Evolutionary conservation across 1,140 invertebrate species (phyloP).

Genomic region (Marisa cornuarietis): DNA sequence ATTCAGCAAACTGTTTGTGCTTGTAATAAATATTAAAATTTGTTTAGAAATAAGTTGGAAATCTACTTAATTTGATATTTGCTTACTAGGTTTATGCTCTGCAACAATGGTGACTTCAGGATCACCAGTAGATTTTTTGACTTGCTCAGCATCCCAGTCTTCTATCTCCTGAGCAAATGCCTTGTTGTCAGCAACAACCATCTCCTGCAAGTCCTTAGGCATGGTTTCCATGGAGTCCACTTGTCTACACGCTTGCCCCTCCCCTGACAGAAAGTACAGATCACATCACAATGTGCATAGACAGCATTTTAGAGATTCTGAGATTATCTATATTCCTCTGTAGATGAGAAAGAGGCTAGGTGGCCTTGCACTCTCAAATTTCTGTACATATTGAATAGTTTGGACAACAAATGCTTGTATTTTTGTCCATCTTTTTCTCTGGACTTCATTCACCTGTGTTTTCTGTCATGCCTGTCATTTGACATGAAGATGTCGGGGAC

Average conservation of each 20-base stretch:
- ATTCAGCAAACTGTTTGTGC: too few relatives aligned
- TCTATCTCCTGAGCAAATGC: slow-evolving; percentile 62
- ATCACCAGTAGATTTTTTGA: slow-evolving; percentile 34
- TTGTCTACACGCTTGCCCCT: neutral
- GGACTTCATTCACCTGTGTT: too few relatives aligned
- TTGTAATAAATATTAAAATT: too few relatives aligned
- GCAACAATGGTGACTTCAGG: neutral
- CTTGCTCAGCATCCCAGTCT: slow-evolving; percentile 63
- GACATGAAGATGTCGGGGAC: too few relatives aligned
- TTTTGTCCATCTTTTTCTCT: too few relatives aligned
- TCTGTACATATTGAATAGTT: too few relatives aligned
- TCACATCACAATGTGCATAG: neutral
- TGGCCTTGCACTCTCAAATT: too few relatives aligned
- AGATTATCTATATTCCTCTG: too few relatives aligned
- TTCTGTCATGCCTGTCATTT: too few relatives aligned
- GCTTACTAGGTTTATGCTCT: slow-evolving; percentile 1
- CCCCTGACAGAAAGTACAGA: slow-evolving; percentile 3
- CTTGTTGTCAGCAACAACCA: slow-evolving; percentile 64
- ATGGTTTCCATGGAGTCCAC: slow-evolving; percentile 30
- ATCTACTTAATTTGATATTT: neutral
- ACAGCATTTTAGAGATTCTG: neutral
- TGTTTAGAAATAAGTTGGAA: neutral
- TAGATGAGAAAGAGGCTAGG: too few relatives aligned
- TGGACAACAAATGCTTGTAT: too few relatives aligned
- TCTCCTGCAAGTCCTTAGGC: slow-evolving; percentile 61